A percentile compares a stretch with the other conserved stretches of the same genome.
phyloP scores from a whole-genome alignment of 2,113 vertebrate genomes.

The Oreocharis arfaki region DNA sequence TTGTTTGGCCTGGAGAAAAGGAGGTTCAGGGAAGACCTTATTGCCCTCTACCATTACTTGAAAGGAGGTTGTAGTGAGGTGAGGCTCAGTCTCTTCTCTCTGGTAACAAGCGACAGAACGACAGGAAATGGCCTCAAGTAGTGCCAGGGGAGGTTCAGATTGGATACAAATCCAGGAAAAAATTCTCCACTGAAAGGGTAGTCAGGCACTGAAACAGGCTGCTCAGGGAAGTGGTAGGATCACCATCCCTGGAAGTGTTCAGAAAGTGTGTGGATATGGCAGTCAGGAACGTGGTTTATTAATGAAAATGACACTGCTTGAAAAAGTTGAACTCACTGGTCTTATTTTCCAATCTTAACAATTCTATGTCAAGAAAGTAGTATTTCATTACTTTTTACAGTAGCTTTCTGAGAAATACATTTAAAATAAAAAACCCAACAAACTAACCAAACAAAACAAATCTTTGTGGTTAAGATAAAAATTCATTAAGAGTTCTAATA shows the following conservation, averaged over 20 bases:
- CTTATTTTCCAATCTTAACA: background rate
- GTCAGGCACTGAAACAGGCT: background rate
- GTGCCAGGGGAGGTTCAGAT: background rate
- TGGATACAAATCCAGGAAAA: background rate
- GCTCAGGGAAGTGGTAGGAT: background rate
- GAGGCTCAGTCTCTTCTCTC: background rate
- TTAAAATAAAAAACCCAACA: background rate
- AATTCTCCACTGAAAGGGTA: background rate
- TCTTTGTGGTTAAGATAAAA: background rate
- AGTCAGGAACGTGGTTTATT: background rate
- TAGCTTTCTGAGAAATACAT: background rate
- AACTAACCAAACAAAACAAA: background rate
- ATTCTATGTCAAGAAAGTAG: background rate
- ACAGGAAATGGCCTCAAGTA: background rate
- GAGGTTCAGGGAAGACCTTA: background rate
- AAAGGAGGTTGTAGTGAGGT: background rate
- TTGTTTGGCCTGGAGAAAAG: background rate
- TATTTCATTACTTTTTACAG: background rate
- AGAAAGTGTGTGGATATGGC: background rate
- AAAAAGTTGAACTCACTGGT: background rate
- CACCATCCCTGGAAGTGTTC: background rate
- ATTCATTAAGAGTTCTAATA: background rate
- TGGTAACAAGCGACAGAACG: rapidly evolving
- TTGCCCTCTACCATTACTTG: background rate
- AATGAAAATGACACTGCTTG: background rate